Base-by-base conservation (phyloP, 2,113 vertebrate species). In the Peromyscus californicus region DNA sequence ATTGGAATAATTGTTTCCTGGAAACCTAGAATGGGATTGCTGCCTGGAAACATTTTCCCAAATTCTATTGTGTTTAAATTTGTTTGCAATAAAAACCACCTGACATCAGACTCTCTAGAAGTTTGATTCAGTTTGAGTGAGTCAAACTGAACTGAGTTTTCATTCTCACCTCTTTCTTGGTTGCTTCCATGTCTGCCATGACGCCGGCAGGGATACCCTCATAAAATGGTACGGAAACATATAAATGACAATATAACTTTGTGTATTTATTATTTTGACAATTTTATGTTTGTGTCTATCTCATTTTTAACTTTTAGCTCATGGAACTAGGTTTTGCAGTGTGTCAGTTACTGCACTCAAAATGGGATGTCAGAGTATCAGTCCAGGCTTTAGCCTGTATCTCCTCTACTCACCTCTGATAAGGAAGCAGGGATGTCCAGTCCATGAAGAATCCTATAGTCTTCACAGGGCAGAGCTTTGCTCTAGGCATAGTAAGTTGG, bases 401-500 rank as follows among this genome's bases (percentile, higher is more conserved):
- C 9, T 57, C 17, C 63, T 74, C 29, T 75, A 4, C 16, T 31
- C n/a, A 21, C 17, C 2, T 24, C 4, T 36, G 5, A 9, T 36
- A 21, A 78, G 65, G 51, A 72, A 7, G 4, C 16, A n/a, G 17
- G 75, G 42, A 48, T 19, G 6, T 12, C 24, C 7, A 67, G 4
- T 29, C 1, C 4, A 8, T 5, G 26, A 15, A 9, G 29, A 74
- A 0, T 7, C 3, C 15, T 72, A 26, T 39, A n/a, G 1, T n/a
- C 42, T 69, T 42, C 26, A 21, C 15, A 31, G 9, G 36, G 26
- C 11, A 61, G 54, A 61, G 54, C 3, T 90, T 6, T 21, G 2
- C 24, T 31, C 2, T 29, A 31, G 2, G 7, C 39, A 36, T 76
- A 22, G 16, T n/a, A 45, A 63, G 10, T 39, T 31, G 19, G 16